Conservation (phyloP, 2,888 invertebrate species). For the Pogonocherus hispidulus region DNA sequence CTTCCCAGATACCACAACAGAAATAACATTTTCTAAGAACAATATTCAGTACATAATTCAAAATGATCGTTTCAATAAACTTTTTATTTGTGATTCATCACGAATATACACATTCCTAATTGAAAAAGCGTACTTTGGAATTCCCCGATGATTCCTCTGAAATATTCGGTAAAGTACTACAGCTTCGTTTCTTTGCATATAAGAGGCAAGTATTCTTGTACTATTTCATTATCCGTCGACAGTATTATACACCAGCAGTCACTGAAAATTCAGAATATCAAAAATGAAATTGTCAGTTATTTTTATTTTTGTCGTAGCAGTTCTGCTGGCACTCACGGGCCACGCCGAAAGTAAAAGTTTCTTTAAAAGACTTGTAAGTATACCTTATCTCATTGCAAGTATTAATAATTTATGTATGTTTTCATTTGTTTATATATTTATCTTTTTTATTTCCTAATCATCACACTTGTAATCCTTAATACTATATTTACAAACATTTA, state of each 20-base stretch:
- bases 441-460: no score
- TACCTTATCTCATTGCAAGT: no score
- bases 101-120: no score
- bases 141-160: background rate
- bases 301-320: constrained; percentile 11
- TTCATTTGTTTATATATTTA: no score
- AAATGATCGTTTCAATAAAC: no score
- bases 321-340: constrained; percentile 21
- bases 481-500: no score
- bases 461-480: no score
- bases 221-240: background rate
- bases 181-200: background rate
- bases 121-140: background rate
- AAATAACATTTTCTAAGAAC: no score
- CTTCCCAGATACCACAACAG: no score
- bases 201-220: background rate
- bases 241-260: background rate
- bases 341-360: constrained; percentile 32
- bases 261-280: background rate
- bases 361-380: constrained; percentile 36
- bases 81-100: no score
- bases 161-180: background rate
- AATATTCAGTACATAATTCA: no score
- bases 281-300: constrained; percentile 32
- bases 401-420: background rate